Base-by-base conservation (phyloP, 2,888 invertebrate genomes). In the Petrolisthes cinctipes region DNA sequence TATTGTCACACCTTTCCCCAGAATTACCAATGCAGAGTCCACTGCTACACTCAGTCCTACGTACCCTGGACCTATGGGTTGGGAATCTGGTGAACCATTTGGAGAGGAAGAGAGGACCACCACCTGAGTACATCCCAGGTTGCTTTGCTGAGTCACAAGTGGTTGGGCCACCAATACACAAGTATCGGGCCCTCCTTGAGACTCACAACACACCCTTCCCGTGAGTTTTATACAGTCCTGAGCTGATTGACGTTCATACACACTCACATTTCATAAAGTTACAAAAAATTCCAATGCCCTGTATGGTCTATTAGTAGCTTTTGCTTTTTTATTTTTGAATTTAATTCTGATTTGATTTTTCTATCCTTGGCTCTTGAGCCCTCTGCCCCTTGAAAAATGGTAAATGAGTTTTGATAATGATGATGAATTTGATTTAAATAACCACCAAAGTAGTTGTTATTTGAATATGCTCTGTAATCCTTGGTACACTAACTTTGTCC, bases 11-110 rank as follows among this genome's bases (percentile, higher is more conserved):
- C 23, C 53, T n/a, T 84, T 56, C 91, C 92, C 20, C 92, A 97
- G 99, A 99, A 93, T 93, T 99, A 88, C 98, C 99, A 37, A 97
- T 98, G 20, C 96, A 97, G 53, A 98, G 98, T 92, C 99, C 99
- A 0, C 94, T 98, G 91, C 96, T 99, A 84, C 98, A 99, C 93
- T 96, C 96, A 54, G 95, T 97, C 56, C 93, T 99, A 90, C 95
- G 97, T 83, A 95, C 96, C 61, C 94, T 99, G 86, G 96, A 96
- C 87, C 96, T 96, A 90, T 99, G 99, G 99, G 96, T 97, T 92
- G 96, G 96, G 90, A 92, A 95, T 90, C 94, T 97, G 68, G 95
- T 95, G 76, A 96, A 96, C 91, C 96, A 96, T 91, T 92, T 97
- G 85, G 96, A 97, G 91, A 92, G 94, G 0, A 95, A 96, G 90